Evolutionary conservation across 30 jellyfish, hydroid and myxozoan genomes (phyloP), one percentile per base, ranked within the genome.

Genomic region (Catostylus mosaicus): DNA sequence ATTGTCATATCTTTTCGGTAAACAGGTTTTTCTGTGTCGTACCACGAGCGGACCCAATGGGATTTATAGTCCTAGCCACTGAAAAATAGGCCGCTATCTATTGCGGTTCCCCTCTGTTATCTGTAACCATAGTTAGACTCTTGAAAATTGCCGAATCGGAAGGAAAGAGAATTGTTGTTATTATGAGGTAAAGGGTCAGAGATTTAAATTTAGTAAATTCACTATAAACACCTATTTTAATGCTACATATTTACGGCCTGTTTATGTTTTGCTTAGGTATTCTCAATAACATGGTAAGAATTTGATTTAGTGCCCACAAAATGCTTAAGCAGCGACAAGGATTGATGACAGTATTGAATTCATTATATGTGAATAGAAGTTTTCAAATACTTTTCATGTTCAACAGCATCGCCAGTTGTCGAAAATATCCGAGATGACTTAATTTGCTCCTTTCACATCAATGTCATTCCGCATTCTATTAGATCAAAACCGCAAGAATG

Each of bases 1-100:
- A 40, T 5, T 40, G 14, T 52, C 30, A 52, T 52, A 52, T 52
- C 67, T 4, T 24, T 24, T 52, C 27, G 3, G 24, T 52, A 52
- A 24, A 20, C 19, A 24, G 27, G 3, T 52, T 52, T 52, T 20
- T 52, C 67, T 24, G 19, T 6, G 67, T 20, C 27, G 24, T 10
- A 52, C 24, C 8, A 52, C 8, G 67, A 33, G 60, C 23, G 82
- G 43, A 74, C 54, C 82, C 77, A 79, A 79, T 60, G 29, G 89
- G 89, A 79, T 79, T 79, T 77, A 27, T 46, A 16, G 62, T 9
- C 43, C 54, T 62, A 79, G 82, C 89, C 89, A 79, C 89, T 30
- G 72, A 79, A 63, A 45, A 62, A 75, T 69, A 52, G 89, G 80
- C 89, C 89, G 89, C 89, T 79, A 64, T 79, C 89, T 79, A 35